These are phyloP conservation scores for Octodon degus DNA, from an alignment of 2,113 vertebrate genomes.

Conservation along the genomic window DNA sequence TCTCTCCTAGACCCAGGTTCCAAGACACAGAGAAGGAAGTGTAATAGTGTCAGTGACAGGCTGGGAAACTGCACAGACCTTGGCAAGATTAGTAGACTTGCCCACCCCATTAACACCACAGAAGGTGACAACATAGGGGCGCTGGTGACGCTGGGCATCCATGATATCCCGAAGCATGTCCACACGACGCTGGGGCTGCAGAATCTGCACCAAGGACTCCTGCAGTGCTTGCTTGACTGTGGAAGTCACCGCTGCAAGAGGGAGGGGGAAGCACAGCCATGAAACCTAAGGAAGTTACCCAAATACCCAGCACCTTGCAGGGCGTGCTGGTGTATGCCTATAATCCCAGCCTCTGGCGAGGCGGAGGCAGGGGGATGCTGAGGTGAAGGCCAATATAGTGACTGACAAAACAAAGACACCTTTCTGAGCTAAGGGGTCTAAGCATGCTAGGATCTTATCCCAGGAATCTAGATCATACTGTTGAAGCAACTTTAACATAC, in stretches of 20 bases:
- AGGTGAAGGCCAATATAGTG: neutral
- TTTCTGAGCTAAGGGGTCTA: neutral
- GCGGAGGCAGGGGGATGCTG: neutral
- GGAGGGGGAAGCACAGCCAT: neutral
- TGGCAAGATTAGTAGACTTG: constrained; percentile 98
- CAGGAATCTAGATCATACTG: neutral
- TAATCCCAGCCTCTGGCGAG: neutral
- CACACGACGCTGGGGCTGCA: constrained; percentile 97
- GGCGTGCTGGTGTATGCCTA: neutral
- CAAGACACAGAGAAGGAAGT: neutral
- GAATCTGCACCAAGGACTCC: constrained; percentile 97
- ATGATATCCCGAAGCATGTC: constrained; percentile 97
- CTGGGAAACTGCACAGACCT: constrained; percentile 84
- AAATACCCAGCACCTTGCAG: neutral
- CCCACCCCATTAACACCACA: constrained; percentile 98
- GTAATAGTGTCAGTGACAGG: neutral
- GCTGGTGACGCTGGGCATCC: constrained; percentile 93
- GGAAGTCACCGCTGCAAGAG: constrained; percentile 93
- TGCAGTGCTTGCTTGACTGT: constrained; percentile 98
- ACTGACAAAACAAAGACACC: neutral
- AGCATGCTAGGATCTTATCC: neutral
- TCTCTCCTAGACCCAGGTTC: neutral
- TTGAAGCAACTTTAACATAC: neutral
- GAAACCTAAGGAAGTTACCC: neutral
- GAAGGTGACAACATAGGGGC: constrained; percentile 96